Evolutionary conservation across 2,113 vertebrate species (phyloP).

Genomic region (Sebastes schlegelii): DNA sequence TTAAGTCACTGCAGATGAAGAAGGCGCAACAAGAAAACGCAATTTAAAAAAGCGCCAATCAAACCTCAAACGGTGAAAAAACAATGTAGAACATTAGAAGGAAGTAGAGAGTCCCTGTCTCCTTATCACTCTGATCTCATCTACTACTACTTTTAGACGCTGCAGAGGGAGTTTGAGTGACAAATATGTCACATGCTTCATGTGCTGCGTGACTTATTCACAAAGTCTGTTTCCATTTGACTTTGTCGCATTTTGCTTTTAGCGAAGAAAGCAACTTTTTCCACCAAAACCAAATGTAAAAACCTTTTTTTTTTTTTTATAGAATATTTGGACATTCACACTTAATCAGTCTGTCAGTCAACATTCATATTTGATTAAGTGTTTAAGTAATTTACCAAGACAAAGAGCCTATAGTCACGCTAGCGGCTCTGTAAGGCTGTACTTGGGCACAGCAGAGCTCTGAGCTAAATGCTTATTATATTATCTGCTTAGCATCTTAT

Average conservation of each 20-base stretch:
- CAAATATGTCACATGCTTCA: background rate
- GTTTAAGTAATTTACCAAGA: too few species aligned
- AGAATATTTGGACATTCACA: too few species aligned
- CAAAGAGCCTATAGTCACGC: background rate
- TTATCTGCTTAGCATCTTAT: too few species aligned
- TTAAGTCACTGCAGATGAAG: background rate
- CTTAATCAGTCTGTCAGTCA: too few species aligned
- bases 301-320: too few species aligned
- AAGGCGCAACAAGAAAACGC: background rate
- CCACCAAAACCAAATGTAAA: too few species aligned
- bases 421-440: background rate
- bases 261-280: too few species aligned
- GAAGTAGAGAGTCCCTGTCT: background rate
- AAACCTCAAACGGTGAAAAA: background rate
- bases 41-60: background rate
- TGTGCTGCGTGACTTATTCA: too few species aligned
- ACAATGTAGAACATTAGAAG: background rate
- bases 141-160: background rate
- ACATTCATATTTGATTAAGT: too few species aligned
- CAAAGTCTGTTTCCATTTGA: too few species aligned
- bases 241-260: background rate
- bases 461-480: too few species aligned
- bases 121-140: background rate
- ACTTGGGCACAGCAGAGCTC: background rate
- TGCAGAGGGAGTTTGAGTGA: background rate